Percentiles rank a stretch among this genome's conserved stretches.
Evolutionary conservation across 2,888 invertebrate species (phyloP).

Genomic region (Mactromeris polynyma): DNA sequence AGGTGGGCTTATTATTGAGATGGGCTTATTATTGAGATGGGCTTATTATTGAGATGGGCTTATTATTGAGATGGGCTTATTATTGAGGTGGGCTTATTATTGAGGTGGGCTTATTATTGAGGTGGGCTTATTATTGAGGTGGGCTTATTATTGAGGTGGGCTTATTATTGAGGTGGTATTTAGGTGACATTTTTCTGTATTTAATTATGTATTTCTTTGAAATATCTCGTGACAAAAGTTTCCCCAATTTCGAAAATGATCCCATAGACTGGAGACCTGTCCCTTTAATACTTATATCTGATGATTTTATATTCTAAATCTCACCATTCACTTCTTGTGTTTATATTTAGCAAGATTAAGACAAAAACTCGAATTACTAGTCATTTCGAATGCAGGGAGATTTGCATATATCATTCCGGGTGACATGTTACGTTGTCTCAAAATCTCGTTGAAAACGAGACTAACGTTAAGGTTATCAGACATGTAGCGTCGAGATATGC

Average conservation of each 20-base stretch:
- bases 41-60: too few species aligned
- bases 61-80: too few species aligned
- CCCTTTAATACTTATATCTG: neutral
- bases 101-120: too few species aligned
- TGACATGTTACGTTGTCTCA: constrained; percentile 24
- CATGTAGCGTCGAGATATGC: constrained; percentile 56
- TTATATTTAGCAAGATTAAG: neutral
- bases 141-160: too few species aligned
- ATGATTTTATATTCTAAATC: neutral
- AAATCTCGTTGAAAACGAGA: constrained; percentile 18
- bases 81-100: too few species aligned
- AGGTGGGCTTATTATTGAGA: too few species aligned
- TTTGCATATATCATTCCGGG: constrained; percentile 28
- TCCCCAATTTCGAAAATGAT: neutral
- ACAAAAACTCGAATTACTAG: constrained; percentile 11
- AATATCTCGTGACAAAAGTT: neutral
- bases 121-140: too few species aligned
- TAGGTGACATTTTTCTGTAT: too few species aligned
- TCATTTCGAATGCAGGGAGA: neutral
- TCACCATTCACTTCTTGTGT: neutral
- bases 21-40: too few species aligned
- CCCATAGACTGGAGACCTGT: neutral
- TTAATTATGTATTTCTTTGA: too few species aligned
- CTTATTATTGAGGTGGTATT: too few species aligned
- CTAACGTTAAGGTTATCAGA: constrained; percentile 53